These are phyloP conservation scores for Sarcophilus harrisii DNA, from an alignment of 2,797 vertebrate genomes.

Conservation along the genomic window DNA sequence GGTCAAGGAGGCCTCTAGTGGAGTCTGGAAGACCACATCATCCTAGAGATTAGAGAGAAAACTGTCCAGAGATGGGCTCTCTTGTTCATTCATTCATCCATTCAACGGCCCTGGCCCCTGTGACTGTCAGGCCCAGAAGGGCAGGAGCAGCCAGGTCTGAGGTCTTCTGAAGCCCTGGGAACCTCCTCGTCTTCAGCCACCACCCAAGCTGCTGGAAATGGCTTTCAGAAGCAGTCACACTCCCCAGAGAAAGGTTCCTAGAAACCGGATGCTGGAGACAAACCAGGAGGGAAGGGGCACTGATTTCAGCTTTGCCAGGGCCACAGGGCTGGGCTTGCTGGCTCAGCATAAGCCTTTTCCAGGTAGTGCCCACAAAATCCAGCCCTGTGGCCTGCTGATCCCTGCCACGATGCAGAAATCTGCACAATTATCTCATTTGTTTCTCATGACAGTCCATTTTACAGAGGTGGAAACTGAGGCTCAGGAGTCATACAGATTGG, in stretches of 20 bases:
- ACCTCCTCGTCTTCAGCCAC: not conserved
- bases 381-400: too few species aligned
- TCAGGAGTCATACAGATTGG: too few species aligned
- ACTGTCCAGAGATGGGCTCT: not conserved
- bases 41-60: not conserved
- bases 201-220: fast-evolving
- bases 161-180: not conserved
- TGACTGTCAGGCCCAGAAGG: not conserved
- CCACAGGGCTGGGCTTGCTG: not conserved
- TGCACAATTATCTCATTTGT: too few species aligned
- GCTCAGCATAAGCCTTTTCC: too few species aligned
- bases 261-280: not conserved
- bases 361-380: too few species aligned
- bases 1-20: not conserved
- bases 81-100: not conserved
- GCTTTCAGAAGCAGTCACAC: not conserved
- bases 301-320: not conserved
- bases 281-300: not conserved
- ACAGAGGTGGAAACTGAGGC: too few species aligned
- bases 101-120: not conserved
- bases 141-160: not conserved
- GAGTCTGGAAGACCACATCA: not conserved
- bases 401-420: too few species aligned
- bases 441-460: too few species aligned
- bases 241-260: not conserved